A percentile compares a stretch with the other conserved stretches of the same genome.
These are phyloP conservation scores for Catharus fuscescens DNA, from an alignment of 2,113 vertebrate species.

Conservation along the genomic window DNA sequence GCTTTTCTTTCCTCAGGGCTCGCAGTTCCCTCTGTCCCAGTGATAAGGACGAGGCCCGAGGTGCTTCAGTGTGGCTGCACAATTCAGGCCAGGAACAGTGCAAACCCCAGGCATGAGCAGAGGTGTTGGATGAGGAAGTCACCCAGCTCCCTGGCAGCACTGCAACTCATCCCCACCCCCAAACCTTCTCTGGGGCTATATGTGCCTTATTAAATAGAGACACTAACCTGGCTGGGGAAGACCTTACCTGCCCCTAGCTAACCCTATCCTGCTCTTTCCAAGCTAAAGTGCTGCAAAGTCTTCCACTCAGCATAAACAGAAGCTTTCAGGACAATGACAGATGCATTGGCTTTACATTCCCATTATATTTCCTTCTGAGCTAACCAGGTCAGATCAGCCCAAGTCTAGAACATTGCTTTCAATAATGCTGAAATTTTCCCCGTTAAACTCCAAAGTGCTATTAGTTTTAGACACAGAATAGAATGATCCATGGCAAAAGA, in stretches of 20 bases:
- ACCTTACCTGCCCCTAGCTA: background rate
- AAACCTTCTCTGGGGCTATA: background rate
- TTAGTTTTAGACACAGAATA: background rate
- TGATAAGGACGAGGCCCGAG: background rate
- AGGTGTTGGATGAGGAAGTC: background rate
- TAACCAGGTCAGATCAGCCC: background rate
- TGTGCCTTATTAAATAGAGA: background rate
- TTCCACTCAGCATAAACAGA: background rate
- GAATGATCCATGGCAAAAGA: background rate
- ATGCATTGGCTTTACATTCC: rapidly evolving
- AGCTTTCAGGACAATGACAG: background rate
- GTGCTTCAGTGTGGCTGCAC: background rate
- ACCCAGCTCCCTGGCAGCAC: background rate
- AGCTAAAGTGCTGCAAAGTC: background rate
- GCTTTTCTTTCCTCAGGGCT: background rate
- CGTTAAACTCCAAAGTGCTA: background rate
- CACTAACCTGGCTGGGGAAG: background rate
- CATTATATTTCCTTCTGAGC: background rate
- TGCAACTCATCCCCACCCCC: background rate
- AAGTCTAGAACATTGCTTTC: background rate
- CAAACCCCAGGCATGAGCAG: background rate
- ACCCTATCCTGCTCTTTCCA: background rate
- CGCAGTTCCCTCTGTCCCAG: background rate
- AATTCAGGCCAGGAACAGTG: background rate
- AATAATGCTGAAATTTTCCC: background rate